Conservation (phyloP, 2,888 invertebrate genomes). For the Rhodophaea formosa region DNA sequence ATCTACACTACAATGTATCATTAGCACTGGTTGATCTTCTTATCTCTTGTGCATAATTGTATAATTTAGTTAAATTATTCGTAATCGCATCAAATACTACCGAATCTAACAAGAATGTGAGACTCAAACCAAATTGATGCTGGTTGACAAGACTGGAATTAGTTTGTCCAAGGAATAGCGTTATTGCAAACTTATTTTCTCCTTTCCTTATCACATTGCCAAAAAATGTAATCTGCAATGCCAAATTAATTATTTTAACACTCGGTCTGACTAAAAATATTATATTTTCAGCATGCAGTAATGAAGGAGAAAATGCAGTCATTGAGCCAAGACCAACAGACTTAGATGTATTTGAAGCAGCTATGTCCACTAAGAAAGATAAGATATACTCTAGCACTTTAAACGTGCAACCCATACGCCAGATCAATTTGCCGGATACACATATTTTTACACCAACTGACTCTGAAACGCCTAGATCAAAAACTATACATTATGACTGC, state of each 20-base stretch:
- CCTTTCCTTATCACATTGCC: too few species aligned
- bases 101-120: too few species aligned
- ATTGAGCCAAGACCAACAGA: constrained; percentile 51
- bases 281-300: constrained; percentile 64
- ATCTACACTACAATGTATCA: not conserved
- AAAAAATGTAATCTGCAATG: too few species aligned
- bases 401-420: constrained; percentile 67
- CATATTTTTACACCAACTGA: constrained; percentile 78
- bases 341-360: constrained; percentile 59
- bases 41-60: not conserved
- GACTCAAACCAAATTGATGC: too few species aligned
- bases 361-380: constrained; percentile 50
- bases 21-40: not conserved
- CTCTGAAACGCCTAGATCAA: constrained; percentile 75
- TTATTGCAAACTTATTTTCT: too few species aligned
- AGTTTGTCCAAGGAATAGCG: too few species aligned
- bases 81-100: too few species aligned
- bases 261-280: not conserved
- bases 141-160: too few species aligned
- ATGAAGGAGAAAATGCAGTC: constrained; percentile 48
- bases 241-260: too few species aligned
- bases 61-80: not conserved
- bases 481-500: constrained; percentile 72
- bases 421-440: constrained; percentile 75
- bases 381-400: constrained; percentile 66